These are phyloP conservation scores for Eurypyga helias DNA, from an alignment of 2,113 vertebrate genomes.

Conservation along the genomic window DNA sequence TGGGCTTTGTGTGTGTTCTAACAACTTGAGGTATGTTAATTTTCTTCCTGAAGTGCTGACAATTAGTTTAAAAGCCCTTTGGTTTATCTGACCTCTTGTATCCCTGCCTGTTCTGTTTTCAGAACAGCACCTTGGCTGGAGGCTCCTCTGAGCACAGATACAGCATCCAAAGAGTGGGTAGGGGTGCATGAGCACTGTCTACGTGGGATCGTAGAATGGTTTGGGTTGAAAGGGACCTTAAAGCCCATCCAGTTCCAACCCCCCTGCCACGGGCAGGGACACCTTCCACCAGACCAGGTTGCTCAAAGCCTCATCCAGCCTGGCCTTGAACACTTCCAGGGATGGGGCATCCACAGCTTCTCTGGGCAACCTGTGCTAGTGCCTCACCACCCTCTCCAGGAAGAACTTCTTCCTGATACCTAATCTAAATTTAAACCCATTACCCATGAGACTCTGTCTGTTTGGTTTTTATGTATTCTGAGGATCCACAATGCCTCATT, in stretches of 20 bases:
- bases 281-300: too few species aligned
- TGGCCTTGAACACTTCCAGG: too few species aligned
- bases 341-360: too few species aligned
- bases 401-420: too few species aligned
- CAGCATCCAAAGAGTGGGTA: accelerated
- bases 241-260: too few species aligned
- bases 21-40: not conserved
- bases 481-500: not conserved
- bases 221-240: too few species aligned
- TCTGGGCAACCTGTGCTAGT: too few species aligned
- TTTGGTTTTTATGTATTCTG: not conserved
- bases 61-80: not conserved
- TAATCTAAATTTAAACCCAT: too few species aligned
- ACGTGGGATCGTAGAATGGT: not conserved
- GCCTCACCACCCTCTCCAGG: too few species aligned
- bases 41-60: not conserved
- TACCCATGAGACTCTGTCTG: not conserved
- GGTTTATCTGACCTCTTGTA: not conserved
- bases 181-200: not conserved
- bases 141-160: not conserved
- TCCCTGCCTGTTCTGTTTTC: not conserved
- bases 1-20: not conserved
- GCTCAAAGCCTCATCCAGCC: too few species aligned
- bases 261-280: too few species aligned
- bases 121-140: not conserved